Evolutionary conservation across 2,113 vertebrate genomes (phyloP), one percentile per base, ranked within the genome.

Genomic region (Takifugu flavidus): DNA sequence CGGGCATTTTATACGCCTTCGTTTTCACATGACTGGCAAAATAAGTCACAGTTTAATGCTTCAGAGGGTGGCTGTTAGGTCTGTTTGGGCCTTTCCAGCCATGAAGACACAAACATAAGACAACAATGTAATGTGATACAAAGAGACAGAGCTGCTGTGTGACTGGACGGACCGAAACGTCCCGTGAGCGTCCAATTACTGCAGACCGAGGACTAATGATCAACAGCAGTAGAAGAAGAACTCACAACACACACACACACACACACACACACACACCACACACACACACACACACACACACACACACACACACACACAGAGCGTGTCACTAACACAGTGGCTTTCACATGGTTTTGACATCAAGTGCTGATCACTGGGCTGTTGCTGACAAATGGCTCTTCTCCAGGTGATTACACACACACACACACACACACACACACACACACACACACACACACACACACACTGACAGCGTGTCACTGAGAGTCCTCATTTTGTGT

Each of bases 11-110:
- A 86, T 87, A 79, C 72, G 65, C 59, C 6, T 56, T 68, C 72
- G 82, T 89, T 87, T 78, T 82, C 87, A 87, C 84, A 87, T 86
- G 87, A 84, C 68, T 84, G 82, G 73, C 52, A 79, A 81, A 78
- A 83, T 86, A 85, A 76, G 84, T 86, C 86, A 83, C 80, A 83
- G 74, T 85, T 85, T 78, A 76, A 64, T 77, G 85, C 85, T 77
- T 74, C 82, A 82, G 70, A 78, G 82, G 29, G 80, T 75, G 65
- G 69, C 71, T 51, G 55, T 60, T 28, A 42, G 69, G 45, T 78
- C 83, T 79, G 82, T 84, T 79, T 81, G 78, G 55, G 71, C 49
- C 62, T 66, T 59, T 81, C 71, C 71, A 86, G 70, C 78, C 79
- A 82, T 82, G 71, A 80, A 77, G 60, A 79, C 76, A 73, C 74